A percentile compares a stretch with the other conserved stretches of the same genome.
Evolutionary conservation across 1,140 invertebrate genomes (phyloP).

Genomic region (Polypedilum vanderplanki): DNA sequence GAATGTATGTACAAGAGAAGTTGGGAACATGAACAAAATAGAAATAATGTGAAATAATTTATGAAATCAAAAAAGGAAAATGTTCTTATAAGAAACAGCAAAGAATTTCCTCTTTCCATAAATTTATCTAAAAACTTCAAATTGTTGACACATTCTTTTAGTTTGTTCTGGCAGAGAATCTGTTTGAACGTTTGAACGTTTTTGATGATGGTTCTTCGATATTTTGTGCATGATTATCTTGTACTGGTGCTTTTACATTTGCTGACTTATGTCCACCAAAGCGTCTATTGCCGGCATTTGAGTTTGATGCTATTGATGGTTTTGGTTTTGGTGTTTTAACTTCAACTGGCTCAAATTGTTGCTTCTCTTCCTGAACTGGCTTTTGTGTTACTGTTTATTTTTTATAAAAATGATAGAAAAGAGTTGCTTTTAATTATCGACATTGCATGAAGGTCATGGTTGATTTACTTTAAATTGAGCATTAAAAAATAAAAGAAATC

Average conservation of each 20-base stretch:
- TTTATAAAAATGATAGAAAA: not conserved
- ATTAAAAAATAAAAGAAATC: not conserved
- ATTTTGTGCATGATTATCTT: not conserved
- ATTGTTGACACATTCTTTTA: not conserved
- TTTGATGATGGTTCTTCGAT: slow-evolving; percentile 16
- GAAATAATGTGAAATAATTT: no score
- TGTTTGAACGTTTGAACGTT: not conserved
- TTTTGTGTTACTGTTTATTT: not conserved
- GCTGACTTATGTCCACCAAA: slow-evolving; percentile 21
- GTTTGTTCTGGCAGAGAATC: not conserved
- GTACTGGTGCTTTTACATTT: slow-evolving; percentile 4
- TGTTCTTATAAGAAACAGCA: not conserved
- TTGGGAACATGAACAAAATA: no score
- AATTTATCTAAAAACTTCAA: not conserved
- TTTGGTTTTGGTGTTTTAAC: not conserved
- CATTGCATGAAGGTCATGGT: no score
- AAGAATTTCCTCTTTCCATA: not conserved
- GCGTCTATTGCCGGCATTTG: not conserved
- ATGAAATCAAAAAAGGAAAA: no score
- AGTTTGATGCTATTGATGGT: not conserved
- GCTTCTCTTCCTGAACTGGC: not conserved
- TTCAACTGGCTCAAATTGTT: not conserved
- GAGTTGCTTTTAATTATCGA: not conserved
- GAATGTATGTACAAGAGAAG: no score
- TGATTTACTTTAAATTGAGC: not conserved